Conservation (phyloP, 2,888 invertebrate species). For the Clistopyga incitator region DNA sequence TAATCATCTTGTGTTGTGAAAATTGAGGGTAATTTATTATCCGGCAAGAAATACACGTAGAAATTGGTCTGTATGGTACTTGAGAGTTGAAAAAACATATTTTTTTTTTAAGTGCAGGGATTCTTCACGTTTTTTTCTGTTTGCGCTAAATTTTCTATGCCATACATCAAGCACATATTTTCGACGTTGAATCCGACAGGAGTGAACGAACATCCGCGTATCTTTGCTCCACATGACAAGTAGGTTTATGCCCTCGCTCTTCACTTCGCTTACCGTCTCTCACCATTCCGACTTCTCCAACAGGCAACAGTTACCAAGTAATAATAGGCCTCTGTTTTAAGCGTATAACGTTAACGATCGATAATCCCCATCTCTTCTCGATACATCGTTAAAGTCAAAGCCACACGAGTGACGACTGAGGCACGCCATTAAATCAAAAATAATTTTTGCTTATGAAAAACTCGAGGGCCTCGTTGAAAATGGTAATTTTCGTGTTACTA, state of each 20-base stretch:
- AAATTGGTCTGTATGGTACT: neutral
- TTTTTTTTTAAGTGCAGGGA: slow-evolving; percentile 28
- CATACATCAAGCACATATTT: slow-evolving; percentile 15
- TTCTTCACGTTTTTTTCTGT: slow-evolving; percentile 9
- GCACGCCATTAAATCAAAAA: slow-evolving; percentile 60
- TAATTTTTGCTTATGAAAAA: slow-evolving; percentile 41
- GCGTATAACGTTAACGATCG: slow-evolving; percentile 67
- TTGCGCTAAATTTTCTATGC: neutral
- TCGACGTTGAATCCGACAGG: slow-evolving; percentile 39
- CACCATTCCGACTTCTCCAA: slow-evolving; percentile 56
- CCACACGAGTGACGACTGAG: slow-evolving; percentile 58
- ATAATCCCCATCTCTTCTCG: slow-evolving; percentile 67
- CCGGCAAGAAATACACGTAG: neutral
- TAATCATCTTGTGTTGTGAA: neutral
- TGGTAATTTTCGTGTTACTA: slow-evolving; percentile 16
- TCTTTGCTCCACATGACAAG: slow-evolving; percentile 67
- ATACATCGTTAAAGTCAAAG: slow-evolving; percentile 68
- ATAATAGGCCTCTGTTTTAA: slow-evolving; percentile 66
- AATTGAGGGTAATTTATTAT: slow-evolving; percentile 1
- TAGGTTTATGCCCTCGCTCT: slow-evolving; percentile 63
- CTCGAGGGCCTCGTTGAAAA: slow-evolving; percentile 21
- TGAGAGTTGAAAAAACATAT: neutral
- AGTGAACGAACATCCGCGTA: slow-evolving; percentile 51
- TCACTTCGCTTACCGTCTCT: slow-evolving; percentile 55
- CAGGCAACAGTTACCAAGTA: slow-evolving; percentile 64